Evolutionary conservation across 2,797 vertebrate genomes (phyloP).

Genomic region (Orientallactaga sibirica): DNA sequence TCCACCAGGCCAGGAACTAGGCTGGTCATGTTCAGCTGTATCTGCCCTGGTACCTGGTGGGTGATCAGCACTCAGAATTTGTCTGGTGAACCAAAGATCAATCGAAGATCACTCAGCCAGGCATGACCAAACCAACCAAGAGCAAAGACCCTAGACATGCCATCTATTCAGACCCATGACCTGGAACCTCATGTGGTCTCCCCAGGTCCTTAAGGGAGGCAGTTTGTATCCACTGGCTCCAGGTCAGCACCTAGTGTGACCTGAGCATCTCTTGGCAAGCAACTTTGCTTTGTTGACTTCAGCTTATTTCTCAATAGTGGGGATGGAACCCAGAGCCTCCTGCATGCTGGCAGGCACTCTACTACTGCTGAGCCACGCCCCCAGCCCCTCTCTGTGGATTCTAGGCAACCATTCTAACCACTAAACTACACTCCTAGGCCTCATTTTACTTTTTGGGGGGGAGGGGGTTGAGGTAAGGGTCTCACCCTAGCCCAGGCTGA

Average conservation of each 20-base stretch:
- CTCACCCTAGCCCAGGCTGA: too few relatives aligned
- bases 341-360: not conserved
- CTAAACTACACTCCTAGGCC: not conserved
- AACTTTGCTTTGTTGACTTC: not conserved
- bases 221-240: not conserved
- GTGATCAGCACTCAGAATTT: not conserved
- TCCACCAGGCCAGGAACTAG: not conserved
- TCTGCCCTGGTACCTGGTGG: not conserved
- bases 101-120: not conserved
- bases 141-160: not conserved
- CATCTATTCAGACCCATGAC: not conserved
- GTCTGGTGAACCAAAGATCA: not conserved
- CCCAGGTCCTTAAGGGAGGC: not conserved
- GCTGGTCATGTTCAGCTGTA: not conserved
- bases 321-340: not conserved
- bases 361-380: not conserved
- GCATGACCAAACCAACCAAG: not conserved
- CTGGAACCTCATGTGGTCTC: not conserved
- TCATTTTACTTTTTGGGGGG: not conserved
- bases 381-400: not conserved
- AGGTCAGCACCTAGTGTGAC: rapidly evolving
- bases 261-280: not conserved
- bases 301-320: not conserved
- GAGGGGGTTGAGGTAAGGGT: too few relatives aligned
- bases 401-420: not conserved